These are phyloP conservation scores for Alsophila aescularia DNA, from an alignment of 2,888 invertebrate genomes.

Conservation along the genomic window DNA sequence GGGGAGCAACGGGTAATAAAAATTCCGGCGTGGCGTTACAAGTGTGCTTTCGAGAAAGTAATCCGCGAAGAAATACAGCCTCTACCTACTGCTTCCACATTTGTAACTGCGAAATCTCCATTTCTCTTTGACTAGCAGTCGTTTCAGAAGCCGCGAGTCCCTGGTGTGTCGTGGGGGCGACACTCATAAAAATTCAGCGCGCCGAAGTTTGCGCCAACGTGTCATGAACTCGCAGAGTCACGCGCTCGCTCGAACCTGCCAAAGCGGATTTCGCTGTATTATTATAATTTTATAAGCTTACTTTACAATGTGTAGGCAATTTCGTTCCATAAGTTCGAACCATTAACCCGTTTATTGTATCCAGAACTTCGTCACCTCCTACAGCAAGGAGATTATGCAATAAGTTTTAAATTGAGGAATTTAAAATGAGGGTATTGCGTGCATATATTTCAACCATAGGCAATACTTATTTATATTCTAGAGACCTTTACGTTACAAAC, in stretches of 20 bases:
- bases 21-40: slow-evolving; percentile 74
- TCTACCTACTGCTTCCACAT: slow-evolving; percentile 73
- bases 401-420: background rate
- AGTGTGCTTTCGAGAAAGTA: slow-evolving; percentile 76
- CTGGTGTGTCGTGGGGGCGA: slow-evolving; percentile 74
- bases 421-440: no score
- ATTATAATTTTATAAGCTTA: slow-evolving; percentile 63
- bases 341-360: slow-evolving; percentile 38
- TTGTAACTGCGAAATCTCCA: slow-evolving; percentile 82
- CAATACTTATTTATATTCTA: no score
- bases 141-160: slow-evolving; percentile 77
- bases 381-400: slow-evolving; percentile 13
- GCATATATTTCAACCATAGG: no score
- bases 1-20: slow-evolving; percentile 75
- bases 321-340: slow-evolving; percentile 35
- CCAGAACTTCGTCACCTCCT: slow-evolving; percentile 21
- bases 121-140: slow-evolving; percentile 81
- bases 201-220: slow-evolving; percentile 68
- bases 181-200: slow-evolving; percentile 80
- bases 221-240: slow-evolving; percentile 42
- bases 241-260: slow-evolving; percentile 48
- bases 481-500: no score
- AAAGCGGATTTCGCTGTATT: slow-evolving; percentile 57
- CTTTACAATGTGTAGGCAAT: slow-evolving; percentile 40
- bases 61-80: slow-evolving; percentile 79